phyloP scores from a whole-genome alignment of 2,888 invertebrate species.

The Bursaphelenchus okinawaensis region DNA sequence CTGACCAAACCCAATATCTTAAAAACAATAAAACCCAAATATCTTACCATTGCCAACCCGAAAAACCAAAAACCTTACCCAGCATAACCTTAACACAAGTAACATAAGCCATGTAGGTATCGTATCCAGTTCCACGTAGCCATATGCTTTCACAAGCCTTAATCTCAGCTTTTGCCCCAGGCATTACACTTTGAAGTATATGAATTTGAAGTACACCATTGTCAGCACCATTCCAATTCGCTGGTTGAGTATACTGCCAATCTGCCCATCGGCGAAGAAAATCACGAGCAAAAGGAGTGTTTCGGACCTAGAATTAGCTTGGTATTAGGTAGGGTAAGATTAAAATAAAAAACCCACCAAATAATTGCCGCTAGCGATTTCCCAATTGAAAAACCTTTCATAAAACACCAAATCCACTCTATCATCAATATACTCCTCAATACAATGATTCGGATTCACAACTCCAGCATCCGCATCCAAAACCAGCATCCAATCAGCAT shows the following conservation, averaged over 20 bases:
- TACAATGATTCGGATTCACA: constrained; percentile 56
- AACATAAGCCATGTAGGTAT: constrained; percentile 53
- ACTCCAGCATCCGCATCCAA: constrained; percentile 55
- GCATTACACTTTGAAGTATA: constrained; percentile 43
- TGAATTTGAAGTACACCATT: constrained; percentile 53
- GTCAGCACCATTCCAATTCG: constrained; percentile 49
- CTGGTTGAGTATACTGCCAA: constrained; percentile 43
- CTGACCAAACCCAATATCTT: too few species aligned
- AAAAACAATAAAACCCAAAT: too few species aligned
- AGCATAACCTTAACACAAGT: constrained; percentile 45
- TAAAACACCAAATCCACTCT: constrained; percentile 53
- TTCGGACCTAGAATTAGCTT: constrained; percentile 18
- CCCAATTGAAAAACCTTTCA: constrained; percentile 57
- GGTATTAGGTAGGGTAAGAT: too few species aligned
- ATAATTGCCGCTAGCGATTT: constrained; percentile 56
- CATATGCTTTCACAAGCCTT: constrained; percentile 45
- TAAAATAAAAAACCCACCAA: constrained; percentile 38
- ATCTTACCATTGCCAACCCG: too few species aligned
- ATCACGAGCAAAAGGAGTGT: constrained; percentile 22
- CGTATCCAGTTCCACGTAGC: constrained; percentile 45
- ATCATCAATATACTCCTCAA: constrained; percentile 56
- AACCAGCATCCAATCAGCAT: constrained; percentile 56
- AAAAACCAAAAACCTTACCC: constrained; percentile 33
- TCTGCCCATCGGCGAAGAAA: constrained; percentile 28
- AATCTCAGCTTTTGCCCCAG: constrained; percentile 29